Percentiles rank a stretch among this genome's conserved stretches.
These are phyloP conservation scores for Drosophila lacicola DNA, from an alignment of 2,888 invertebrate genomes.

Conservation along the genomic window DNA sequence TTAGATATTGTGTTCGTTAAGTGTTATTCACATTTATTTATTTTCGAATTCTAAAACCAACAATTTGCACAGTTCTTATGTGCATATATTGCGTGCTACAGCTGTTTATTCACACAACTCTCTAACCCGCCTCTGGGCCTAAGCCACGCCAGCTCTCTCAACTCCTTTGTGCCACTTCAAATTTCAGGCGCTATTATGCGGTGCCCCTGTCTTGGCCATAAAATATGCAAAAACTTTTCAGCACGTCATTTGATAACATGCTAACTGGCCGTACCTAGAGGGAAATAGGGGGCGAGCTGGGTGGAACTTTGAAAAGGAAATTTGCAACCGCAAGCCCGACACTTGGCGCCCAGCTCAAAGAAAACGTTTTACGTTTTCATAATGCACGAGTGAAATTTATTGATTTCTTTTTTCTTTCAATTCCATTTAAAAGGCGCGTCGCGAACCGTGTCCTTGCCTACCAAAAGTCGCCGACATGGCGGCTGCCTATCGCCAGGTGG, in stretches of 20 bases:
- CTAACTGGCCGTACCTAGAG: constrained; percentile 12
- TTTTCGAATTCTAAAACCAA: background rate
- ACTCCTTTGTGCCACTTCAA: constrained; percentile 8
- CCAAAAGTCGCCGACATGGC: constrained; percentile 46
- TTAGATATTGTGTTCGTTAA: background rate
- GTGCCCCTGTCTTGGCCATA: constrained; percentile 13
- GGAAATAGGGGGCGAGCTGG: background rate
- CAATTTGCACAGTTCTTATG: background rate
- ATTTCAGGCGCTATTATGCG: background rate
- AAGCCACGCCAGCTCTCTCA: background rate
- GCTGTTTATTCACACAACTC: constrained; percentile 20
- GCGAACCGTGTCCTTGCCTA: constrained; percentile 43
- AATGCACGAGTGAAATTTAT: constrained; percentile 53
- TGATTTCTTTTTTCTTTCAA: constrained; percentile 55
- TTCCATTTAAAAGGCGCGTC: constrained; percentile 40
- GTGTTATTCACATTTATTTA: background rate
- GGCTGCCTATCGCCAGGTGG: constrained; percentile 46
- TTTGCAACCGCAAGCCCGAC: constrained; percentile 2
- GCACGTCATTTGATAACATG: constrained; percentile 22
- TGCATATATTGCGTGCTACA: constrained; percentile 15
- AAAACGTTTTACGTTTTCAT: constrained; percentile 12
- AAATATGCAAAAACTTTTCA: constrained; percentile 33
- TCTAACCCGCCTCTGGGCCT: too few relatives aligned
- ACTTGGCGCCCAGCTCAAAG: background rate
- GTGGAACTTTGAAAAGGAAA: constrained; percentile 7